Evolutionary conservation across 2,888 invertebrate species (phyloP), one percentile per base, ranked within the genome.

Genomic region (Apomyelois bistriatella): DNA sequence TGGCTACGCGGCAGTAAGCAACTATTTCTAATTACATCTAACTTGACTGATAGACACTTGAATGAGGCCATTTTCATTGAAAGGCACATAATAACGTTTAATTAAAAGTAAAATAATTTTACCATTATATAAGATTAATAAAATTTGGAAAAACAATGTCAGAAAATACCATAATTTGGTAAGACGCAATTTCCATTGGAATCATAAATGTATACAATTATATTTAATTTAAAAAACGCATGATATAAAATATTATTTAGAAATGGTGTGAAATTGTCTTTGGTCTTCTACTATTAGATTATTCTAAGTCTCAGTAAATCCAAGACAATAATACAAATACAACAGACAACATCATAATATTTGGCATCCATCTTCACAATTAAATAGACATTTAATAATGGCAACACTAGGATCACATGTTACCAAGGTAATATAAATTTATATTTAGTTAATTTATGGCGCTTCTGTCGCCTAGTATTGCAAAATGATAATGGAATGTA

Each of bases 331-430:
- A 66, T 73, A 76, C 10, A 9, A 32, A 32, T 28, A 28, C 70
- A 77, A 78, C 70, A 76, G 72, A 70, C 67, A 73, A 77, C 70
- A 74, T 30, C 61, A 72, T 72, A 71, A 74, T 72, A 75, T 85
- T 85, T 85, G 84, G 85, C 85, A 82, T 78, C 74, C 72, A 68
- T 72, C 64, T 66, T 74, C 72, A 74, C 74, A 65, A 68, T 64
- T 63, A 64, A 63, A 37, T 46, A 52, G 35, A 58, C 58, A 59
- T 52, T 61, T 65, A 60, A 71, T 64, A 64, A 82, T 80, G 79
- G 79, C 82, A 81, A 81, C 79, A 72, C 65, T 67, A 68, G 65
- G 54, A 79, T 80, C 74, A 76, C 76, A 43, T 40, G 50, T 50
- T 40, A 50, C 50, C 50, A 41, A 22, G 17, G 22, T 41, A 32